A percentile compares a stretch with the other conserved stretches of the same genome.
Evolutionary conservation across 2,888 invertebrate species (phyloP).

Genomic region (Drosophila leonis): DNA sequence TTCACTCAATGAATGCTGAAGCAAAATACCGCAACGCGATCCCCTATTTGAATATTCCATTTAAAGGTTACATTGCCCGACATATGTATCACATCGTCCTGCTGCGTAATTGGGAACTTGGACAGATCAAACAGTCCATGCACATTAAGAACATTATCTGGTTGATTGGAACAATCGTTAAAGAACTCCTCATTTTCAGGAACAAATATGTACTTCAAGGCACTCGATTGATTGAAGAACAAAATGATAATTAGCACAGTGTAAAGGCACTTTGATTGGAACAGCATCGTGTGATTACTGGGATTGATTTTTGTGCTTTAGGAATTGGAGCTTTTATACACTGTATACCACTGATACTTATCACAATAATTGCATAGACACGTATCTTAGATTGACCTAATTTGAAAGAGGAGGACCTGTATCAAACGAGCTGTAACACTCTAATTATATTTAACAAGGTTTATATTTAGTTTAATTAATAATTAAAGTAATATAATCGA

Average conservation of each 20-base stretch:
- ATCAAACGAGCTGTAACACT: no score
- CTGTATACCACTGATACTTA: not conserved
- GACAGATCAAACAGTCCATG: not conserved
- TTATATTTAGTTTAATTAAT: no score
- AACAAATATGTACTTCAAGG: not conserved
- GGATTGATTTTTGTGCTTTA: not conserved
- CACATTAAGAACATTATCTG: not conserved
- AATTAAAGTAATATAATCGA: no score
- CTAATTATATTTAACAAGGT: no score
- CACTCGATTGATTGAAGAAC: conserved; percentile 22
- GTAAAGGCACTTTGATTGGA: not conserved
- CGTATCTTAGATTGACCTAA: no score
- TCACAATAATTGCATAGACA: not conserved
- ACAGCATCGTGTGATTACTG: not conserved
- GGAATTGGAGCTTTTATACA: conserved; percentile 5
- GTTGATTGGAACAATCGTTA: conserved; percentile 9
- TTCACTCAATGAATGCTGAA: not conserved
- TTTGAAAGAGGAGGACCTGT: no score
- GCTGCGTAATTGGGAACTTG: rapidly evolving
- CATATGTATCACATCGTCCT: rapidly evolving
- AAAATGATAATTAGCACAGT: not conserved
- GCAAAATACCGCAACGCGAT: conserved; percentile 4
- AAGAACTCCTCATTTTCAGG: conserved; percentile 18
- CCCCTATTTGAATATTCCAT: conserved; percentile 24
- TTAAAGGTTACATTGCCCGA: conserved; percentile 15